Percentiles rank a stretch among this genome's conserved stretches.
Evolutionary conservation across 1,140 invertebrate species (phyloP).

Genomic region (Dendroctonus valens): DNA sequence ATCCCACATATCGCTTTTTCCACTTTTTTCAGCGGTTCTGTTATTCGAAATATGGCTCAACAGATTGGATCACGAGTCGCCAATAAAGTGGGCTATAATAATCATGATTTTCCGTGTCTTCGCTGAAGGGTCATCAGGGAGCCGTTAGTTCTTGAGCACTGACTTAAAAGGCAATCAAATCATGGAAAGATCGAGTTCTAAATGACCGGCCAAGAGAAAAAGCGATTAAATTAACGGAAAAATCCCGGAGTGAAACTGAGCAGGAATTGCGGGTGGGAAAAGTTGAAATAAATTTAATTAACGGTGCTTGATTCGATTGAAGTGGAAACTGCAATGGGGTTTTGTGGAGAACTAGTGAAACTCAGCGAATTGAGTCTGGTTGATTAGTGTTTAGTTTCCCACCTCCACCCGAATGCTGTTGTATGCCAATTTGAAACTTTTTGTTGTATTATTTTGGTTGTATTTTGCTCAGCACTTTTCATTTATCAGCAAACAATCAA

Average conservation of each 20-base stretch:
- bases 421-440: background rate
- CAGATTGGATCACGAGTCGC: background rate
- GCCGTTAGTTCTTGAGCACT: too few species aligned
- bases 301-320: background rate
- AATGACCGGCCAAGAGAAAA: background rate
- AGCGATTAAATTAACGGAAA: background rate
- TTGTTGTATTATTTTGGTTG: background rate
- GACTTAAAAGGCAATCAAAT: too few species aligned
- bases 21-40: too few species aligned
- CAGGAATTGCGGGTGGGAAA: too few species aligned
- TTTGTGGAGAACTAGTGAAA: slow-evolving; percentile 3
- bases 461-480: background rate
- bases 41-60: too few species aligned
- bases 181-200: too few species aligned
- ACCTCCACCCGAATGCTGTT: background rate
- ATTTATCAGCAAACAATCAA: slow-evolving; percentile 1
- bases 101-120: too few species aligned
- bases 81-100: background rate
- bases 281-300: slow-evolving; percentile 7
- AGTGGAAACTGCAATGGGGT: background rate
- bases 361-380: background rate
- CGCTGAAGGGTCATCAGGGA: too few species aligned
- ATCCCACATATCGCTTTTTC: too few species aligned
- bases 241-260: too few species aligned
- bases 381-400: background rate